Percentiles rank a stretch among this genome's conserved stretches.
These are phyloP conservation scores for Phenacoccus solenopsis DNA, from an alignment of 1,140 invertebrate species.

Conservation along the genomic window DNA sequence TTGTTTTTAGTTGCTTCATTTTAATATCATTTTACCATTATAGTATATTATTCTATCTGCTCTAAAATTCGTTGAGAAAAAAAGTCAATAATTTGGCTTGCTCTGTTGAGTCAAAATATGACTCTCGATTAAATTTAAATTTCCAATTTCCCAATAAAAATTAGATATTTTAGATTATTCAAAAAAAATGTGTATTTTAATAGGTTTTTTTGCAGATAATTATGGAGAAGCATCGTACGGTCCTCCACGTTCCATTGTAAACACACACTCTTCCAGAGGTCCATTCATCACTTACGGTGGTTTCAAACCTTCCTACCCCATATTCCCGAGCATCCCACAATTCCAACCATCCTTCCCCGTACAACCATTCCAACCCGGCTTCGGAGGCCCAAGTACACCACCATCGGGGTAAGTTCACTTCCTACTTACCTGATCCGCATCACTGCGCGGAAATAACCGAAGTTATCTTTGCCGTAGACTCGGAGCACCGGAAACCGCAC, in stretches of 20 bases:
- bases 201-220: not conserved
- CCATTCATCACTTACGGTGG: not conserved
- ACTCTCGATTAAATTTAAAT: not conserved
- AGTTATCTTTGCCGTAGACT: not conserved
- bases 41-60: too few relatives aligned
- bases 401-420: not conserved
- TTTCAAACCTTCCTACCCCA: constrained; percentile 1
- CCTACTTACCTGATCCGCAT: not conserved
- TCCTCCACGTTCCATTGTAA: not conserved
- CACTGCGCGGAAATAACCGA: not conserved
- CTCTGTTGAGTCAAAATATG: not conserved
- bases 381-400: not conserved
- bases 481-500: constrained; percentile 18
- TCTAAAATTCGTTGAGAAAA: not conserved
- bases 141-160: not conserved
- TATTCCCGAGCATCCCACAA: not conserved
- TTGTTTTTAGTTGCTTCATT: too few relatives aligned
- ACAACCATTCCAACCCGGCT: not conserved
- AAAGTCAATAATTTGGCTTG: not conserved
- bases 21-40: too few relatives aligned
- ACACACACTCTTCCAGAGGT: not conserved
- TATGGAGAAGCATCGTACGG: not conserved
- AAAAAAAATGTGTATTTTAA: not conserved
- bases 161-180: not conserved
- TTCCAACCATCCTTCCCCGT: not conserved